Base-by-base conservation (phyloP, 2,888 invertebrate species). In the Eristalinus sepulchralis region DNA sequence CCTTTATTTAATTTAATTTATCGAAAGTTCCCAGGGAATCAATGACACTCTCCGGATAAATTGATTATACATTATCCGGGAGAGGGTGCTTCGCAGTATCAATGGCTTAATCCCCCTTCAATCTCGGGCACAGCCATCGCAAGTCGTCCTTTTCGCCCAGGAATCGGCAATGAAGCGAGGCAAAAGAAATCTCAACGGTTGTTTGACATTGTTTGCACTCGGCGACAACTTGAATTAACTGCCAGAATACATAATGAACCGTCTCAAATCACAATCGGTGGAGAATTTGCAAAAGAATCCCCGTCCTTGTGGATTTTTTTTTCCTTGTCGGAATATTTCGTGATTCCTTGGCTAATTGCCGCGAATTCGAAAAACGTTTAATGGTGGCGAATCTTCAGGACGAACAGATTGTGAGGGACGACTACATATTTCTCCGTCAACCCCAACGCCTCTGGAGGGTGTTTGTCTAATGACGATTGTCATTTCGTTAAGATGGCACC, bases 1-100 rank as follows among this genome's bases (percentile, higher is more conserved):
- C 57, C 36, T 63, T 73, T 33, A 55, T 71, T 63, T 62, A 80
- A 80, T 80, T 59, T 68, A 77, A 73, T 81, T 73, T 67, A 68
- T 77, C 71, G 17, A 47, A 77, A 85, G 71, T 73, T 63, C 53
- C 70, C 77, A 68, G 47, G 47, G 60, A 67, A 76, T 77, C 85
- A 82, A 85, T 85, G 72, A 64, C 72, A 59, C 82, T 85, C 72
- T 64, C 73, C 60, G 63, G 77, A 85, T 73, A 77, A 85, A 81
- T 85, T 85, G 81, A 85, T 82, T 85, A 78, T 33, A 63, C 73
- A 78, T 70, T 67, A 62, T 55, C 77, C 33, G 11, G 33, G 59
- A 72, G 67, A 72, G 59, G 57, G 36, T 22, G 39, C 62, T 67
- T 17, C 67, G 53, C 22, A 57, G 34, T 77, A 77, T 60, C 60